Base-by-base conservation (phyloP, 2,888 invertebrate species). In the Paralinhomoeus sp. region DNA sequence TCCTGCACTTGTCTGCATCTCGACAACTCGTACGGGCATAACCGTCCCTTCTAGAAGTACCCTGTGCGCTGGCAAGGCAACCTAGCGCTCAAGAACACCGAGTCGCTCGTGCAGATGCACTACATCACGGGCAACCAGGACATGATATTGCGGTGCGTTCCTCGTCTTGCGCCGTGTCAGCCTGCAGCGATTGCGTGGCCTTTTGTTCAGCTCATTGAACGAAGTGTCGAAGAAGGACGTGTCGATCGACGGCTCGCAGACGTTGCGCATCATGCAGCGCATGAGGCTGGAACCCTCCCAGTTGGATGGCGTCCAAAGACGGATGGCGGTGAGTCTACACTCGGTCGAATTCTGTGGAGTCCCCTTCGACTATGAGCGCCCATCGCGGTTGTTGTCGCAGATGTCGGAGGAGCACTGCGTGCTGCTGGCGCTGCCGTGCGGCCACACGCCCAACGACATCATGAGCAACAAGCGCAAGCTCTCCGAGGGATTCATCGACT, bases 11-110 rank as follows among this genome's bases (percentile, higher is more conserved):
- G n/a, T n/a, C n/a, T n/a, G n/a, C n/a, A n/a, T n/a, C n/a, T n/a
- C n/a, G n/a, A n/a, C n/a, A n/a, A n/a, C n/a, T n/a, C n/a, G n/a
- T n/a, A n/a, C n/a, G n/a, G n/a, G n/a, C n/a, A n/a, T n/a, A n/a
- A n/a, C n/a, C n/a, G n/a, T n/a, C n/a, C n/a, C n/a, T n/a, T n/a
- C n/a, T n/a, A 85, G 75, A 76, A 82, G 46, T 87, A 87, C 66
- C 89, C 89, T 13, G 79, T 87, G 39, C 82, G 89, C 79, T 93
- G 93, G 93, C 87, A 89, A 68, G 87, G 93, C 1, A 68, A 83
- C 48, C 67, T 93, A 52, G 89, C 84, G 0, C 71, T 93, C 52
- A 93, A 93, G 70, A 91, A 85, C 64, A 91, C 91, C 68, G 80
- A 81, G 57, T 87, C 89, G 7, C 82, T 83, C 24, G 91, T 93